phyloP scores from a whole-genome alignment of 2,888 invertebrate species.

The Tinea pellionella region DNA sequence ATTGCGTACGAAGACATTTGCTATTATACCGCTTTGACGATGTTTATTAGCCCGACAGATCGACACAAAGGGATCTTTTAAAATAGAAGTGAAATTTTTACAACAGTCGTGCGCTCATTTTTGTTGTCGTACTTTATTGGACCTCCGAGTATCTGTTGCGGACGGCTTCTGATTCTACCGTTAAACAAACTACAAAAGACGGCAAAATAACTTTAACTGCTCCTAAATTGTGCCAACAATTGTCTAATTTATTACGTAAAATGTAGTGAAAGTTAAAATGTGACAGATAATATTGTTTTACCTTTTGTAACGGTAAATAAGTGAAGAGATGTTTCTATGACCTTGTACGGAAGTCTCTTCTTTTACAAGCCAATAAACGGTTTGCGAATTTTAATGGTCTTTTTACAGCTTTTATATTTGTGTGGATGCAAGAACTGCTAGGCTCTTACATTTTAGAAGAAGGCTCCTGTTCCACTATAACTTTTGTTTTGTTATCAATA shows the following conservation, averaged over 20 bases:
- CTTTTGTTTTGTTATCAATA: neutral
- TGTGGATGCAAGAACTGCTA: conserved; percentile 16
- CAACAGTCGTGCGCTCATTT: conserved; percentile 45
- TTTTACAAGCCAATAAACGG: conserved; percentile 44
- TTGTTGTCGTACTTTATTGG: conserved; percentile 34
- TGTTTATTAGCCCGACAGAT: conserved; percentile 5
- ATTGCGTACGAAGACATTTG: conserved; percentile 19
- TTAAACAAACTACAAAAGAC: conserved; percentile 52
- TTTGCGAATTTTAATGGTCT: conserved; percentile 44
- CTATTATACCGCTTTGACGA: conserved; percentile 6
- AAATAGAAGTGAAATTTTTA: conserved; percentile 33
- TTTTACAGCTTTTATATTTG: conserved; percentile 19
- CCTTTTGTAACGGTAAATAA: conserved; percentile 51
- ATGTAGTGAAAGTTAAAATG: conserved; percentile 54
- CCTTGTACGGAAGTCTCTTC: conserved; percentile 44
- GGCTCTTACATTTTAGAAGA: conserved; percentile 6
- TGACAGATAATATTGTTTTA: conserved; percentile 12
- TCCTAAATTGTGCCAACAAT: conserved; percentile 32
- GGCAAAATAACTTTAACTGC: conserved; percentile 34
- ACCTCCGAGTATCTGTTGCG: conserved; percentile 36
- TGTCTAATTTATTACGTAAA: conserved; percentile 51
- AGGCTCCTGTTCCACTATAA: neutral
- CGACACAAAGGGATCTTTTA: conserved; percentile 1
- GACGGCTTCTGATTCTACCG: conserved; percentile 50
- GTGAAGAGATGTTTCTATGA: neutral